Evolutionary conservation across 2,113 vertebrate species (phyloP).

Genomic region (Heterotis niloticus): DNA sequence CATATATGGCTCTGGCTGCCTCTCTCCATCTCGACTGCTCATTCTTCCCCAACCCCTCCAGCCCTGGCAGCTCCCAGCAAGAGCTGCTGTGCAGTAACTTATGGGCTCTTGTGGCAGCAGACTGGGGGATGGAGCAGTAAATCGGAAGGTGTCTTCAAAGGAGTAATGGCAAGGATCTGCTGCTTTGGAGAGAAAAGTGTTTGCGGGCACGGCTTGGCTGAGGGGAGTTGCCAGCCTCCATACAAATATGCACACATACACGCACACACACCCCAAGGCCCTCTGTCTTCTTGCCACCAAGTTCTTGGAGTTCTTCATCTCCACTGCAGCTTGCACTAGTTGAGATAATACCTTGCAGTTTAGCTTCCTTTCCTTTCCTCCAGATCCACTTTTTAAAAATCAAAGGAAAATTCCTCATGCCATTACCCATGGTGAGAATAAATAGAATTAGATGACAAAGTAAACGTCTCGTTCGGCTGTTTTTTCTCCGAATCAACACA

Average conservation of each 20-base stretch:
- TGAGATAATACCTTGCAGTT: no score
- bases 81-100: constrained; percentile 29
- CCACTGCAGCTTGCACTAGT: no score
- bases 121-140: constrained; percentile 46
- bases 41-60: not conserved
- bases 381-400: not conserved
- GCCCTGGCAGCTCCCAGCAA: constrained; percentile 1
- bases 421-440: constrained; percentile 4
- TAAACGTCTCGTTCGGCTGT: not conserved
- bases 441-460: no score
- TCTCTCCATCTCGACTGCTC: not conserved
- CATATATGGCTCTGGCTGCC: not conserved
- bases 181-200: no score
- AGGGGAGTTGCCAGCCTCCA: no score
- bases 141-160: constrained; percentile 46
- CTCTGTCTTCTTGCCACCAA: no score
- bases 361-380: not conserved
- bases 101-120: not conserved
- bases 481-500: not conserved
- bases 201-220: no score
- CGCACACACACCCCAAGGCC: no score
- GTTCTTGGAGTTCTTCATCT: no score
- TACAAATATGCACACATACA: no score
- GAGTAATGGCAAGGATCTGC: constrained; percentile 41
- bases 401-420: not conserved